Conservation (phyloP, 2,888 invertebrate genomes). For the Chrysolina oricalcia region DNA sequence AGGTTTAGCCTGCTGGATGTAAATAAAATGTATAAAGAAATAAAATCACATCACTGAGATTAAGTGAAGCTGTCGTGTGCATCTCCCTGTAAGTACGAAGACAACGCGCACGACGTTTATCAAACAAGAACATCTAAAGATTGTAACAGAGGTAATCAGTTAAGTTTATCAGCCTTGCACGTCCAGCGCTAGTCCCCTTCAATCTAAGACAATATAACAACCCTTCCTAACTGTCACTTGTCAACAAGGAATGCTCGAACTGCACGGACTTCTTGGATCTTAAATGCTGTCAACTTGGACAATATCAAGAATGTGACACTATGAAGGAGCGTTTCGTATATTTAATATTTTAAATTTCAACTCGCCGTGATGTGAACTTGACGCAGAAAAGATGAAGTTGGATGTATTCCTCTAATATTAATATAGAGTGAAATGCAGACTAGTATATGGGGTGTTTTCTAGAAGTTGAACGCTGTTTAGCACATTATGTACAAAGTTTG, state of each 20-base stretch:
- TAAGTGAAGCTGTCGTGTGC: background rate
- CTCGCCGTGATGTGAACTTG: conserved; percentile 46
- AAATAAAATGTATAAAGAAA: too few relatives aligned
- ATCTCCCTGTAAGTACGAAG: conserved; percentile 15
- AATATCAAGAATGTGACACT: conserved; percentile 64
- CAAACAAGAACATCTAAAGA: conserved; percentile 50
- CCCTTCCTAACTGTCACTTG: conserved; percentile 69
- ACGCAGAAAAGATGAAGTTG: conserved; percentile 42
- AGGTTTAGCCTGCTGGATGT: too few relatives aligned
- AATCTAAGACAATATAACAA: conserved; percentile 64
- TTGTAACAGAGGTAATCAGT: conserved; percentile 58
- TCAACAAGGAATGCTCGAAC: conserved; percentile 66
- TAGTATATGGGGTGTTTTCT: conserved; percentile 6
- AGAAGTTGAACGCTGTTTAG: background rate
- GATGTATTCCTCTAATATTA: conserved; percentile 26
- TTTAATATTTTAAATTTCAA: conserved; percentile 54
- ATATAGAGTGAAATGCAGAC: conserved; percentile 9
- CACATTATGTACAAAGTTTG: too few relatives aligned
- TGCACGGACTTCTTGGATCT: conserved; percentile 62
- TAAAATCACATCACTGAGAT: background rate
- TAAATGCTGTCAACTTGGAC: conserved; percentile 65
- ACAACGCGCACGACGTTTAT: conserved; percentile 33
- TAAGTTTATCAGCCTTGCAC: conserved; percentile 59
- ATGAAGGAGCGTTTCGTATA: conserved; percentile 52
- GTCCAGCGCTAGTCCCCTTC: conserved; percentile 55